These are phyloP conservation scores for Acleris laterana DNA, from an alignment of 2,888 invertebrate species.

Conservation along the genomic window DNA sequence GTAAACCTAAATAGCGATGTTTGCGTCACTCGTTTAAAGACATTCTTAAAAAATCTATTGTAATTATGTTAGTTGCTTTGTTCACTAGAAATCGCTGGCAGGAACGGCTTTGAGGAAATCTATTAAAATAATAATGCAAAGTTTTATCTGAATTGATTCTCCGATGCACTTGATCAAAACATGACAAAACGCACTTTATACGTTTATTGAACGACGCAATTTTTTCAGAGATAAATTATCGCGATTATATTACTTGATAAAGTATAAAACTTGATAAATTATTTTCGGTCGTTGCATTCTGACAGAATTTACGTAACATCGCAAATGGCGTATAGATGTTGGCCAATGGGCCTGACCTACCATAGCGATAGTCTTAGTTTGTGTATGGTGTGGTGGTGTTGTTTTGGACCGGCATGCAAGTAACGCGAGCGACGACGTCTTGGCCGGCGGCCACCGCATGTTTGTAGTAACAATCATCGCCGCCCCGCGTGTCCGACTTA, in stretches of 20 bases:
- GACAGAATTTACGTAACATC: not conserved
- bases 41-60: not conserved
- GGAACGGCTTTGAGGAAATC: too few relatives aligned
- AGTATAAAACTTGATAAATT: not conserved
- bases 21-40: not conserved
- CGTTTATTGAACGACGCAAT: conserved; percentile 21
- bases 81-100: too few relatives aligned
- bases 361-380: not conserved
- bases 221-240: conserved; percentile 15
- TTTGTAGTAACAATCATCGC: conserved; percentile 33
- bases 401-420: conserved; percentile 15
- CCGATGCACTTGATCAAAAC: conserved; percentile 25
- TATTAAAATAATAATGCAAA: not conserved
- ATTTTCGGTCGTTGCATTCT: not conserved
- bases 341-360: conserved; percentile 1
- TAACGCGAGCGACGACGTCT: conserved; percentile 46
- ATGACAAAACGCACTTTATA: conserved; percentile 8
- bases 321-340: not conserved
- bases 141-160: conserved; percentile 7
- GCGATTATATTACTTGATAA: conserved; percentile 21
- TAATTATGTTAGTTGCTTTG: too few relatives aligned
- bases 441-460: conserved; percentile 57
- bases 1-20: not conserved
- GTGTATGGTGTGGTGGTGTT: conserved; percentile 9
- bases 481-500: conserved; percentile 22